Conservation (phyloP, 2,888 invertebrate species). For the Smittia sp. region DNA sequence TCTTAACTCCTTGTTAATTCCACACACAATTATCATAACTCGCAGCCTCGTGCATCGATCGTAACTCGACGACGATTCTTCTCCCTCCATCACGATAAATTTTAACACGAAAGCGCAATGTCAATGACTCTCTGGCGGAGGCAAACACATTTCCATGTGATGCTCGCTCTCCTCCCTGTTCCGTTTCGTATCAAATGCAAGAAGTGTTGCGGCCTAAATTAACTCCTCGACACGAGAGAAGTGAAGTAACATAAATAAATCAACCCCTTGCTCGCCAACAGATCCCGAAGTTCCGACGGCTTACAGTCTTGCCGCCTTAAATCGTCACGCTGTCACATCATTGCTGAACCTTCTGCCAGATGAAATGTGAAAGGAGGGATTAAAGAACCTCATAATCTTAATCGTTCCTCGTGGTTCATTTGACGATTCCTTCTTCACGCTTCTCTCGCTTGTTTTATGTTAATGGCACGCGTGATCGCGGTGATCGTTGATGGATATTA, state of each 20-base stretch:
- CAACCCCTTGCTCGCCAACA: conserved; percentile 33
- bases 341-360: neutral
- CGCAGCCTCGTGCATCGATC: neutral
- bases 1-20: conserved; percentile 39
- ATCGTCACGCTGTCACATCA: neutral
- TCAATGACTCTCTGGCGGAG: conserved; percentile 20
- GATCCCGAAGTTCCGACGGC: too few relatives aligned
- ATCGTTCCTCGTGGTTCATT: conserved; percentile 1
- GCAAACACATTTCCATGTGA: conserved; percentile 1
- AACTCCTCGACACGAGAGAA: conserved; percentile 5
- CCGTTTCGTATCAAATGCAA: conserved; percentile 2
- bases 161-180: neutral
- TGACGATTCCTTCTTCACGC: neutral
- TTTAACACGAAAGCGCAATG: neutral
- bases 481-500: conserved; percentile 31
- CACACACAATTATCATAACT: conserved; percentile 27
- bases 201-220: conserved; percentile 28
- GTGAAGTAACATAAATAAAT: conserved; percentile 28
- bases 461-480: conserved; percentile 30
- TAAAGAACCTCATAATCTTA: conserved; percentile 18
- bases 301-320: too few relatives aligned
- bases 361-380: neutral
- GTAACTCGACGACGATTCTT: neutral
- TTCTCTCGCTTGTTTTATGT: conserved; percentile 5
- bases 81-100: neutral